A percentile compares a stretch with the other conserved stretches of the same genome.
Conservation (phyloP, 1,140 invertebrate genomes). For the Saccostrea cuccullata region DNA sequence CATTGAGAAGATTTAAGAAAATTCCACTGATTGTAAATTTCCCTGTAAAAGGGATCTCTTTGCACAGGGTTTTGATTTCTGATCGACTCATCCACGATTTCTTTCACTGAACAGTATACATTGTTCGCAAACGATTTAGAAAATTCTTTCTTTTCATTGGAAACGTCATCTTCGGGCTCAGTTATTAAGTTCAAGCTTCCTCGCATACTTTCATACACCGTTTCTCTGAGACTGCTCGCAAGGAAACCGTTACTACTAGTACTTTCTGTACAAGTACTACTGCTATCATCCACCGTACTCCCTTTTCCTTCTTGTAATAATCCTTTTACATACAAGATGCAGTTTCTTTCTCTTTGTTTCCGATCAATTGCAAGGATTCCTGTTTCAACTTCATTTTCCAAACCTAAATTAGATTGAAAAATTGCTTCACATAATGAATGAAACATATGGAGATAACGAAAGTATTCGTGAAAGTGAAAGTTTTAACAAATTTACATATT, state of each 20-base stretch:
- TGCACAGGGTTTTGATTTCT: slow-evolving; percentile 79
- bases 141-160: slow-evolving; percentile 83
- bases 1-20: slow-evolving; percentile 95
- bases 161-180: slow-evolving; percentile 81
- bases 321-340: slow-evolving; percentile 96
- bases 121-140: slow-evolving; percentile 55
- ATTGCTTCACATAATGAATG: background rate
- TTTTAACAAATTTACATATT: background rate
- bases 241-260: slow-evolving; percentile 84
- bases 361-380: slow-evolving; percentile 89
- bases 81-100: slow-evolving; percentile 80
- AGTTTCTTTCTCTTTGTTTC: slow-evolving; percentile 96
- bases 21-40: slow-evolving; percentile 96
- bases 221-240: slow-evolving; percentile 86
- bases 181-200: slow-evolving; percentile 60
- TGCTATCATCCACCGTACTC: slow-evolving; percentile 87
- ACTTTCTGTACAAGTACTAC: slow-evolving; percentile 93
- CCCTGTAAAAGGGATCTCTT: slow-evolving; percentile 82
- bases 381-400: slow-evolving; percentile 95
- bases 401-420: background rate
- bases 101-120: slow-evolving; percentile 95
- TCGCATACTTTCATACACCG: slow-evolving; percentile 58
- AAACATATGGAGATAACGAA: background rate
- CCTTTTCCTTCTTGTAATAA: slow-evolving; percentile 88
- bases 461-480: background rate